Evolutionary conservation across 1,140 invertebrate genomes (phyloP), one percentile per base, ranked within the genome.

Genomic region (Marisa cornuarietis): DNA sequence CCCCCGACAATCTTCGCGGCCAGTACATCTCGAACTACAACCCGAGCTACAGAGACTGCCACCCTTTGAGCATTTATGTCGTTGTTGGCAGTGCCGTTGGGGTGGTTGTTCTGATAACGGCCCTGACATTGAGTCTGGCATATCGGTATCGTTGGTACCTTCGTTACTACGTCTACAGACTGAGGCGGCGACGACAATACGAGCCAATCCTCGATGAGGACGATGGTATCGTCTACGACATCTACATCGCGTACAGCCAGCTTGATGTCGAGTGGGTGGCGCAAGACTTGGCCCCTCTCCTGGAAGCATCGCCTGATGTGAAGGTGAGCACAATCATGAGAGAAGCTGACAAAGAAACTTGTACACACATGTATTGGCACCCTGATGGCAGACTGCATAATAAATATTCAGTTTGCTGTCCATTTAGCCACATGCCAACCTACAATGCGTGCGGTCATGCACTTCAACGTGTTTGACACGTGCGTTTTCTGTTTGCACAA

Each of bases 61-160:
- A 24, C 22, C 49, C 49, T n/a, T 10, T 42, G 65, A 63, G 66
- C 2, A 18, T 66, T 13, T 66, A 66, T 62, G 20, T 66, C 22
- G 65, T 78, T 7, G 49, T 78, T 16, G 61, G 61, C 5, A 24
- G 54, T 22, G 51, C 49, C 6, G 42, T 31, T 22, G 18, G 61
- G 20, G 20, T 22, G 6, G n/a, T 66, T 63, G 24, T 31, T 42
- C 20, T 78, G 9, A 20, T 68, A 20, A 10, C 63, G 13, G 52
- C 42, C 13, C 11, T 68, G 18, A 66, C 24, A 14, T n/a, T 68
- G 18, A 16, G 22, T 42, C 54, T 78, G 62, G n/a, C 63, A 5
- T 65, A 66, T 51, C 76, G 76, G 9, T 78, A 78, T 22, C 62
- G 76, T 0, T 66, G 62, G 76, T 68, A 78, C 76, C 24, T 78